Base-by-base conservation (phyloP, 2,888 invertebrate species). In the Dicycla oo region DNA sequence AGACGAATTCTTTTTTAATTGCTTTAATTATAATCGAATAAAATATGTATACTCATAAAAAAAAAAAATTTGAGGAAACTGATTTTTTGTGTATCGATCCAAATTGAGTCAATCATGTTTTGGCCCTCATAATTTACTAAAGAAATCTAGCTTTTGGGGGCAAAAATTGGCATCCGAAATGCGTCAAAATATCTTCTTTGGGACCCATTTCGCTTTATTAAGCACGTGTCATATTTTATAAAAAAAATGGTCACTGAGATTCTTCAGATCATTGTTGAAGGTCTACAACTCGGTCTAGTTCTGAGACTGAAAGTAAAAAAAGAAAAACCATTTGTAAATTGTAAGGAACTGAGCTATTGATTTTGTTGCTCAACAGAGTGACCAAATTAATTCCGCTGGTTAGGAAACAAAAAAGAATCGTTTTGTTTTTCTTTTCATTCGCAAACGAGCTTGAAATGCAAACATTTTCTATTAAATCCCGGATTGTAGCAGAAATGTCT, bases 311-410 rank as follows among this genome's bases (percentile, higher is more conserved):
- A 53, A 8, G 26, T 18, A 34, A n/a, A 40, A 18, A 57, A 51
- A 30, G 26, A 49, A 67, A 54, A 54, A 30, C 30, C 20, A 23
- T 68, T 61, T 15, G 23, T n/a, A 40, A 53, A 51, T 62, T 65
- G 49, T 62, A 34, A 65, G 51, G 45, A 80, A 62, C 45, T 47
- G 34, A 53, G 56, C 30, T 40, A 70, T 81, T 76, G 60, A 65
- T 75, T 75, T 75, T 68, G 60, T 84, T 64, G 34, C 40, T 30
- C 67, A 63, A 2, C 56, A 63, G 57, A 58, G 54, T 63, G 81
- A 56, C 65, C 65, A 84, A 83, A 80, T 83, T 66, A 83, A 80
- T 83, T 83, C 56, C 47, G 56, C 38, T 54, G 65, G 68, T 62
- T 83, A 58, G 45, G 30, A 57, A 72, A 82, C 64, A 78, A 82